Percentiles rank a stretch among this genome's conserved stretches.
Conservation (phyloP, 2,797 vertebrate genomes). For the Dermochelys coriacea region DNA sequence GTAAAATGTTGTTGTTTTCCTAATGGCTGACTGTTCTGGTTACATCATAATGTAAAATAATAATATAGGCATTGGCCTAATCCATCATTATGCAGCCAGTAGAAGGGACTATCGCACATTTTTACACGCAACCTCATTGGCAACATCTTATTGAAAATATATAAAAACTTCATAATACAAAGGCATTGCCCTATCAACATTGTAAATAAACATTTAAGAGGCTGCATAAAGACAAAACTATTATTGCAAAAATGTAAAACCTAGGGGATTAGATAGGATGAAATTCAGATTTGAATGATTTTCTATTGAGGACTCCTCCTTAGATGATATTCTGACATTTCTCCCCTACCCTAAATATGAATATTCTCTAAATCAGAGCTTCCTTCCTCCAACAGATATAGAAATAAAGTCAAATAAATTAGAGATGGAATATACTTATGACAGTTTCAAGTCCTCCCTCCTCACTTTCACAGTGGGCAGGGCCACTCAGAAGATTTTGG, state of each 20-base stretch:
- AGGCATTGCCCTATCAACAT: background rate
- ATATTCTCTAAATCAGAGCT: background rate
- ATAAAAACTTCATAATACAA: background rate
- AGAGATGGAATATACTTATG: fast-evolving
- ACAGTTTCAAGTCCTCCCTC: background rate
- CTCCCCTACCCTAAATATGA: background rate
- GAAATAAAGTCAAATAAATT: background rate
- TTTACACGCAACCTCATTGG: background rate
- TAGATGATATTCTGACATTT: background rate
- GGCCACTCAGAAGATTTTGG: background rate
- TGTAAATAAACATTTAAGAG: background rate
- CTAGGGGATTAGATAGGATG: background rate
- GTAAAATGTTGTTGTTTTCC: background rate
- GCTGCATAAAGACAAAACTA: background rate
- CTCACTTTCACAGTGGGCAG: background rate
- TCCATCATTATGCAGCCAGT: background rate
- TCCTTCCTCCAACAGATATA: background rate
- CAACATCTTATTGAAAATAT: background rate
- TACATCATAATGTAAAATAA: background rate
- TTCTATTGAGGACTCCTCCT: background rate
- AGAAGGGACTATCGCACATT: background rate
- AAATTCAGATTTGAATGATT: background rate
- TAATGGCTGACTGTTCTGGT: background rate
- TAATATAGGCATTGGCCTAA: fast-evolving
- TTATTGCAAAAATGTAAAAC: background rate